Evolutionary conservation across 2,888 invertebrate species (phyloP).

Genomic region (Cataglyphis cursor): DNA sequence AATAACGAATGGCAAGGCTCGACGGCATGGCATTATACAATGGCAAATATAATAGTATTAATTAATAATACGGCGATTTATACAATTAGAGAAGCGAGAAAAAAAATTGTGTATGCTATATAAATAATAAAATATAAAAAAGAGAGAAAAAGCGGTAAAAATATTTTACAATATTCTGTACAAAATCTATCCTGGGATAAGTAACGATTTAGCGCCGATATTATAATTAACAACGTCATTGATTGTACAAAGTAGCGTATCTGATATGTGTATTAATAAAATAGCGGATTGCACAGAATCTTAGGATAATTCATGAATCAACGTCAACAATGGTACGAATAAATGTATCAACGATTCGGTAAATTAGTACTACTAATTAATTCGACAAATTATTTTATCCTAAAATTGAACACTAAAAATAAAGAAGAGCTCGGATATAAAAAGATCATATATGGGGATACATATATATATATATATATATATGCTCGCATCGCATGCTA

Average conservation of each 20-base stretch:
- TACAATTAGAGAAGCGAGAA: constrained; percentile 57
- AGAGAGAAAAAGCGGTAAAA: constrained; percentile 78
- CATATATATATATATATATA: constrained; percentile 5
- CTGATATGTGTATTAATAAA: constrained; percentile 14
- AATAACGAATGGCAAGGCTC: constrained; percentile 83
- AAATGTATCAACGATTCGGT: constrained; percentile 60
- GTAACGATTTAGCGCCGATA: constrained; percentile 61
- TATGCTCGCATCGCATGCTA: constrained; percentile 8
- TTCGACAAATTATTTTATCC: constrained; percentile 51
- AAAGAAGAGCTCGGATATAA: constrained; percentile 23
- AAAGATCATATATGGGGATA: constrained; percentile 13
- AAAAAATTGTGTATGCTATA: constrained; percentile 66
- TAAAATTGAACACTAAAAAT: constrained; percentile 44
- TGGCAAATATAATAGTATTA: constrained; percentile 57
- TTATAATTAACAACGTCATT: constrained; percentile 42
- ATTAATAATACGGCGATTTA: constrained; percentile 62
- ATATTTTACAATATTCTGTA: constrained; percentile 85
- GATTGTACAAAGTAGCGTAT: constrained; percentile 13
- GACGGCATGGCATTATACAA: constrained; percentile 82
- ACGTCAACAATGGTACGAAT: constrained; percentile 28
- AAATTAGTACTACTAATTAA: constrained; percentile 56
- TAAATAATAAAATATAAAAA: constrained; percentile 81
- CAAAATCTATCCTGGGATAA: constrained; percentile 74
- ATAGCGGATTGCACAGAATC: constrained; percentile 28
- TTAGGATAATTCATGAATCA: constrained; percentile 18